Base-by-base conservation (phyloP, 2,113 vertebrate species). In the Sander vitreus region DNA sequence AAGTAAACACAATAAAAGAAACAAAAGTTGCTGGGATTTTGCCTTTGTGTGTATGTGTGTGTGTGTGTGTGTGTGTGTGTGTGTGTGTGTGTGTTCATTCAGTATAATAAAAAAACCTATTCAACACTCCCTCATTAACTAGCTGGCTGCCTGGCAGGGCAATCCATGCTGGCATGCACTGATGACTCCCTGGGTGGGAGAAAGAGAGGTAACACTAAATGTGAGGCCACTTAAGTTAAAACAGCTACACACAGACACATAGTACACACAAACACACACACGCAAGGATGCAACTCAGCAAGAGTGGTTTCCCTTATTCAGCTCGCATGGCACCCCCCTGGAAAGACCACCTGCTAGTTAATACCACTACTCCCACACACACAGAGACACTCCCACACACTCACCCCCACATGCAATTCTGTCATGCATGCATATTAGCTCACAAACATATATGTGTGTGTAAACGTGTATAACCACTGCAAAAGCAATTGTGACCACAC, bases 251-350 rank as follows among this genome's bases (percentile, higher is more conserved):
- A 76, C 55, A 78, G 30, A 30, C 30, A 30, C 30, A 30, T 30
- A 30, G 30, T 25, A 54, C 60, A 69, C n/a, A 80, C 11, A 66
- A 25, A 80, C 39, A 63, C 9, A 76, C 65, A 64, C 36, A 68
- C 60, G 60, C 63, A 80, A 57, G 64, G 55, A 73, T 47, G 70
- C 65, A 86, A 78, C 81, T 80, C 78, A 86, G 83, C 83, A 78
- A 78, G 78, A 76, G 59, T 36, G 15, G 15, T 84, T 90, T 78
- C 64, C 76, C 76, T 76, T 81, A 76, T 80, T 89, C 79, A 86
- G 76, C 82, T 87, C 6, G 51, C 30, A 60, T 83, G 70, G 60
- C 25, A 62, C 25, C 39, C 75, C 70, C 30, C 77, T 75, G 59
- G 39, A 70, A 73, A 30, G 69, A 81, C 58, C 73, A 74, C 81